These are phyloP conservation scores for Eupithecia centaureata DNA, from an alignment of 2,888 invertebrate genomes.

Conservation along the genomic window DNA sequence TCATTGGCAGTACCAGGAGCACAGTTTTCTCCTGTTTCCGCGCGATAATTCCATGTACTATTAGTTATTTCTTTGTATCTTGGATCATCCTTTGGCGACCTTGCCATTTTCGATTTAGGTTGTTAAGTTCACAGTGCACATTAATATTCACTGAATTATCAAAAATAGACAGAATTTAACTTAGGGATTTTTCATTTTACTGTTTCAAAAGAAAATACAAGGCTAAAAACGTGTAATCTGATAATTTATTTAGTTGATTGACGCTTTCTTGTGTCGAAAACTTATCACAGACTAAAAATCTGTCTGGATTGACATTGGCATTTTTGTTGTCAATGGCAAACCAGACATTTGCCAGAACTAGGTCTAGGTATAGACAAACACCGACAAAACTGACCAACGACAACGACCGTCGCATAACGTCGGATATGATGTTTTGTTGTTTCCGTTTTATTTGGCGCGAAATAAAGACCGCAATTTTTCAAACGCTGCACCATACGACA, in stretches of 20 bases:
- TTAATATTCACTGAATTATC: conserved; percentile 48
- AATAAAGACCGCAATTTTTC: background rate
- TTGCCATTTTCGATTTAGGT: conserved; percentile 78
- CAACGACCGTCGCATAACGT: background rate
- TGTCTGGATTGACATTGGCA: background rate
- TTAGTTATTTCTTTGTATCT: conserved; percentile 74
- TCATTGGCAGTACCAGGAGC: conserved; percentile 68
- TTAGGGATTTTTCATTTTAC: conserved; percentile 71
- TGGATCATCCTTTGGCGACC: conserved; percentile 80
- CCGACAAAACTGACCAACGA: background rate
- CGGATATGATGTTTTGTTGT: background rate
- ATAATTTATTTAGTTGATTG: conserved; percentile 64
- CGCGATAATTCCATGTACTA: conserved; percentile 78
- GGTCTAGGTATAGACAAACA: too few relatives aligned
- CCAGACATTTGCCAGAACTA: too few relatives aligned
- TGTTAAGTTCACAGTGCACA: conserved; percentile 55
- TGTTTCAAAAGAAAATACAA: conserved; percentile 54
- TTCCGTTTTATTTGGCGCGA: background rate
- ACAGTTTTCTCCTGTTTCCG: conserved; percentile 71
- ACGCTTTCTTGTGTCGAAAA: conserved; percentile 16
- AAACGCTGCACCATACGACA: too few relatives aligned
- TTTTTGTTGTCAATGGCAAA: background rate
- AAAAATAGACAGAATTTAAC: conserved; percentile 51
- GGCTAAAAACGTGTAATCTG: conserved; percentile 66
- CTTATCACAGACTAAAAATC: conserved; percentile 6